Conservation (phyloP, 2,113 vertebrate species). For the Balaeniceps rex region DNA sequence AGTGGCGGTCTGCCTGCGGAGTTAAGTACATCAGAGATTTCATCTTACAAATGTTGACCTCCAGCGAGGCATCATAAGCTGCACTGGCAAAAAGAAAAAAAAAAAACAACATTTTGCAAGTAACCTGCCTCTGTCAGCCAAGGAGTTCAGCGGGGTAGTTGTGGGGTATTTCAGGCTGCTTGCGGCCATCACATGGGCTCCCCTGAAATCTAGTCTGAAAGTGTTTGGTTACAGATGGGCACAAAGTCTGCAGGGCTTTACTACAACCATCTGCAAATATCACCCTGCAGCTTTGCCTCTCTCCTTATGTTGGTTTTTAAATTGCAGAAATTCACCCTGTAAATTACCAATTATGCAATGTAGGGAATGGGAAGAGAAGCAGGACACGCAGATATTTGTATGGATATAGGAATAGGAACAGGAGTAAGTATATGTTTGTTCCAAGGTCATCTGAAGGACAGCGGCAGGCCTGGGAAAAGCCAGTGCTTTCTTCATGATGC, state of each 20-base stretch:
- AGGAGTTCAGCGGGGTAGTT: neutral
- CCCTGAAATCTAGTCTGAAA: neutral
- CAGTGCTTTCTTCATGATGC: neutral
- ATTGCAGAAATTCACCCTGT: neutral
- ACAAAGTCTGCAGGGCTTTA: neutral
- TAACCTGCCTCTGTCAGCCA: neutral
- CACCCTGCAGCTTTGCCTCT: neutral
- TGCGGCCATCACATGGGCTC: neutral
- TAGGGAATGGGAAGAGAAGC: neutral
- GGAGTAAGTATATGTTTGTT: neutral
- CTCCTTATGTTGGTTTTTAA: neutral
- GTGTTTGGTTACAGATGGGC: neutral
- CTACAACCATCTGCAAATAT: neutral
- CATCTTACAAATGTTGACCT: neutral
- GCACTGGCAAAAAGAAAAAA: neutral
- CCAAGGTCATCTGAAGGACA: neutral
- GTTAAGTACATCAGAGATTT: conserved; percentile 20
- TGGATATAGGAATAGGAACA: neutral
- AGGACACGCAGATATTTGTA: neutral
- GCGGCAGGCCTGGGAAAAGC: neutral
- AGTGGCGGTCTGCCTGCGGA: neutral
- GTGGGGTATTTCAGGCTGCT: neutral
- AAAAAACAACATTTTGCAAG: neutral
- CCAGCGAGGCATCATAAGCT: neutral
- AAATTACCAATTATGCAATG: neutral